Conservation (phyloP, 2,888 invertebrate genomes). For the Zeuzera pyrina region DNA sequence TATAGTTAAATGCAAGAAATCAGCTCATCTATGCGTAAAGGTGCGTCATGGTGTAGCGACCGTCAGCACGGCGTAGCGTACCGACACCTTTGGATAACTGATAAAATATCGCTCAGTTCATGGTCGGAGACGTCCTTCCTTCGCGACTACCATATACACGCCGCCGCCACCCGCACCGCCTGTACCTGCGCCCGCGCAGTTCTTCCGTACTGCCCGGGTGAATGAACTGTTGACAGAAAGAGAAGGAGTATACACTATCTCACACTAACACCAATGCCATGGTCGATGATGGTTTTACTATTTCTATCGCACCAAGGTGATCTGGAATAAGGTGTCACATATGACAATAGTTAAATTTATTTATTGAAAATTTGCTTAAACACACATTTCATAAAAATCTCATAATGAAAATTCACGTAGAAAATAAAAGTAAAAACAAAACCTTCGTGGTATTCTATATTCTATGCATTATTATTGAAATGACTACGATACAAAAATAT, state of each 20-base stretch:
- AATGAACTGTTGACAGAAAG: slow-evolving; percentile 63
- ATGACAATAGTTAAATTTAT: too few relatives aligned
- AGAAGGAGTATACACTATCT: slow-evolving; percentile 30
- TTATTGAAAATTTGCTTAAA: too few relatives aligned
- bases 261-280: slow-evolving; percentile 49
- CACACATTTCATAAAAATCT: too few relatives aligned
- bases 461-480: too few relatives aligned
- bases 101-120: slow-evolving; percentile 65
- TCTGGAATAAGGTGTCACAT: slow-evolving; percentile 36
- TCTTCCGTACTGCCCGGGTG: slow-evolving; percentile 67
- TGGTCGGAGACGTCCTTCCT: slow-evolving; percentile 66
- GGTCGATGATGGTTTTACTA: slow-evolving; percentile 51
- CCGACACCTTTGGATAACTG: slow-evolving; percentile 66
- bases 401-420: too few relatives aligned
- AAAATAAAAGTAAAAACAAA: too few relatives aligned
- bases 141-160: slow-evolving; percentile 45
- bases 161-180: slow-evolving; percentile 35
- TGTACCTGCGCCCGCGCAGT: slow-evolving; percentile 45
- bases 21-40: too few relatives aligned
- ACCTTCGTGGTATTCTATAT: too few relatives aligned
- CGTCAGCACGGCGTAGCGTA: slow-evolving; percentile 52
- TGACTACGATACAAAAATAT: too few relatives aligned
- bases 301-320: slow-evolving; percentile 45
- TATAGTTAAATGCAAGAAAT: slow-evolving; percentile 57
- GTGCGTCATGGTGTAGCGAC: slow-evolving; percentile 46